Evolutionary conservation across 2,797 vertebrate genomes (phyloP), one percentile per base, ranked within the genome.

Genomic region (Chanos chanos): DNA sequence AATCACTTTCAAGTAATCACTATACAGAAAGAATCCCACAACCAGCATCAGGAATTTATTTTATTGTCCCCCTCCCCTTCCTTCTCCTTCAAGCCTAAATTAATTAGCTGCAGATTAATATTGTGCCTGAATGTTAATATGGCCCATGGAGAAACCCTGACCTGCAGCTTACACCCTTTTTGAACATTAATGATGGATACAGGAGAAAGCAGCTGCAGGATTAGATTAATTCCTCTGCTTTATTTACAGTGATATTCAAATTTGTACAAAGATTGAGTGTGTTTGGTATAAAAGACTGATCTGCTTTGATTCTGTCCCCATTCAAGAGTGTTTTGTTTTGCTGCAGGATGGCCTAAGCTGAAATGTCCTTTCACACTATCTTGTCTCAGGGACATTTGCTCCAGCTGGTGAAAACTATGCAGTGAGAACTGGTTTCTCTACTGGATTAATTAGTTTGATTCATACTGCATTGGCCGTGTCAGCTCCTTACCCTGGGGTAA

Each of bases 361-460:
- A 65, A 72, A 48, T 50, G 68, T 37, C 55, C 59, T 43, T 37
- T 28, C 45, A 41, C 24, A 24, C 44, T 58, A 59, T 57, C 40
- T 55, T 56, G 12, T 2, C 33, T 7, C 44, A 27, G 59, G 30
- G 37, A 43, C 45, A 52, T 69, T 44, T 21, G 10, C 19, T 33
- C 28, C 19, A 25, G 40, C 34, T 57, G 21, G 22, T 49, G 18
- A 27, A 30, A 9, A 27, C 48, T 22, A 40, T 49, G 51, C 34
- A 44, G 16, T 41, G 58, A 28, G 30, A 53, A 58, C 59, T 41
- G 49, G 59, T 71, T 63, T 48, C 57, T 73, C 68, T 58, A 53
- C 64, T 63, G 74, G 58, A 73, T 76, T 76, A 71, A 73, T 76
- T 73, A 73, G 68, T 63, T 66, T 71, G 64, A 68, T 73, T 73